Evolutionary conservation across 2,113 vertebrate species (phyloP).

Genomic region (Pyrgilauda ruficollis): DNA sequence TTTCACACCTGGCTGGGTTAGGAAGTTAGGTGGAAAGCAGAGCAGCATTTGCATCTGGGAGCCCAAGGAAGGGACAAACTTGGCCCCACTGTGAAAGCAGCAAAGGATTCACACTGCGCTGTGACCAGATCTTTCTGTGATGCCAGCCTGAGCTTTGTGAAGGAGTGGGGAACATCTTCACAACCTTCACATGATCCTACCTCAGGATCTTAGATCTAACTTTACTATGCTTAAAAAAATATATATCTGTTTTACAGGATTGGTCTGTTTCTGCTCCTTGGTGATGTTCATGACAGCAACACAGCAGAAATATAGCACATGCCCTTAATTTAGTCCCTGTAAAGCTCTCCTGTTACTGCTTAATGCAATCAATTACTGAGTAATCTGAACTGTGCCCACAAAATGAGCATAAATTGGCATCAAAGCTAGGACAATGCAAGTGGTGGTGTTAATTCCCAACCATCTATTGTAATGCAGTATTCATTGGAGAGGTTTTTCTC

Average conservation of each 20-base stretch:
- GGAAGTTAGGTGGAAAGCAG: not conserved
- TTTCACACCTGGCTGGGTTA: not conserved
- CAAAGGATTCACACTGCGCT: rapidly evolving
- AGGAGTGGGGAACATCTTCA: not conserved
- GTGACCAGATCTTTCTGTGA: rapidly evolving
- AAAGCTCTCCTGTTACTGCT: constrained; percentile 50
- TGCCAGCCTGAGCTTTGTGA: not conserved
- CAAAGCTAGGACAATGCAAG: constrained; percentile 21
- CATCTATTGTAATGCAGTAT: not conserved
- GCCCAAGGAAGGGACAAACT: not conserved
- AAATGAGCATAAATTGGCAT: constrained; percentile 49
- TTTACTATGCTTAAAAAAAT: not conserved
- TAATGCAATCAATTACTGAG: constrained; percentile 60
- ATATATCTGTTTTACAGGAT: not conserved
- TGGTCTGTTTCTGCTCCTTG: not conserved
- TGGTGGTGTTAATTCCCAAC: not conserved
- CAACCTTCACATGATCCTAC: not conserved
- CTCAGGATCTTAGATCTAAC: not conserved
- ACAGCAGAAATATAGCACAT: constrained; percentile 27
- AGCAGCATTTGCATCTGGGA: not conserved
- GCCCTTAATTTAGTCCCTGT: constrained; percentile 50
- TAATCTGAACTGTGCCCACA: constrained; percentile 50
- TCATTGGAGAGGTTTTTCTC: not conserved
- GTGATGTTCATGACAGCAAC: not conserved
- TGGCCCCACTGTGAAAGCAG: not conserved